Evolutionary conservation across 2,888 invertebrate species (phyloP).

Genomic region (Apodemia zela): DNA sequence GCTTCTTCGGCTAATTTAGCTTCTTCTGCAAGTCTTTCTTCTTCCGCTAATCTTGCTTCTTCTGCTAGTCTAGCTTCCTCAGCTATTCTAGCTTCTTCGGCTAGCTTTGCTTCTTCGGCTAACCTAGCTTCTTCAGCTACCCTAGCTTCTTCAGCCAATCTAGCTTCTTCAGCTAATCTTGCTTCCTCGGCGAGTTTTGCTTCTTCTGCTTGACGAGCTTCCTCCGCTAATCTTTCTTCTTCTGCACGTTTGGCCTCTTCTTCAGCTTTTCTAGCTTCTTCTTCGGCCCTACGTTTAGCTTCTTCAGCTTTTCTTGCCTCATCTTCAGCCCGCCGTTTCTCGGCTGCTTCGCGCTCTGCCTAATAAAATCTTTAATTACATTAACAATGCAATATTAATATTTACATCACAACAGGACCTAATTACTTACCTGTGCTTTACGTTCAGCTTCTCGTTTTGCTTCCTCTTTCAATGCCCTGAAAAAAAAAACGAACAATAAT

Average conservation of each 20-base stretch:
- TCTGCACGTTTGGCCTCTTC: conserved; percentile 64
- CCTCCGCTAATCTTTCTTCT: conserved; percentile 64
- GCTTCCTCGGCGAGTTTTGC: conserved; percentile 71
- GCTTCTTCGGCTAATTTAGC: conserved; percentile 60
- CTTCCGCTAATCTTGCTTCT: conserved; percentile 70
- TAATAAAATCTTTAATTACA: conserved; percentile 15
- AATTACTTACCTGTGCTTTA: conserved; percentile 61
- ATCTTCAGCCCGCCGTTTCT: conserved; percentile 78
- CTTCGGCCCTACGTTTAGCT: conserved; percentile 70
- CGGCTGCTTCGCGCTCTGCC: conserved; percentile 67
- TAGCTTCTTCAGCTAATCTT: conserved; percentile 61
- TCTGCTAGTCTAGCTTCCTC: conserved; percentile 68
- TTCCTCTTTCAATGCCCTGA: conserved; percentile 74
- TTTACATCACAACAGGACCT: neutral
- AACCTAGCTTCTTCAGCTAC: conserved; percentile 61
- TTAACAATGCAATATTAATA: neutral
- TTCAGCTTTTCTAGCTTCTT: conserved; percentile 63
- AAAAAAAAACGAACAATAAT: conserved; percentile 33
- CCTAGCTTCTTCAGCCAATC: conserved; percentile 62
- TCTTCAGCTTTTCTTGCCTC: conserved; percentile 76
- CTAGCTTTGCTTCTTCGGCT: conserved; percentile 60
- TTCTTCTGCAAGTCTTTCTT: conserved; percentile 68
- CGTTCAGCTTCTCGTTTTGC: conserved; percentile 73
- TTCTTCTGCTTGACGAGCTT: conserved; percentile 63
- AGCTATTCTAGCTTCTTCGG: conserved; percentile 61